Percentiles rank a stretch among this genome's conserved stretches.
phyloP scores from a whole-genome alignment of 2,888 invertebrate species.

The Leucophenga montana region DNA sequence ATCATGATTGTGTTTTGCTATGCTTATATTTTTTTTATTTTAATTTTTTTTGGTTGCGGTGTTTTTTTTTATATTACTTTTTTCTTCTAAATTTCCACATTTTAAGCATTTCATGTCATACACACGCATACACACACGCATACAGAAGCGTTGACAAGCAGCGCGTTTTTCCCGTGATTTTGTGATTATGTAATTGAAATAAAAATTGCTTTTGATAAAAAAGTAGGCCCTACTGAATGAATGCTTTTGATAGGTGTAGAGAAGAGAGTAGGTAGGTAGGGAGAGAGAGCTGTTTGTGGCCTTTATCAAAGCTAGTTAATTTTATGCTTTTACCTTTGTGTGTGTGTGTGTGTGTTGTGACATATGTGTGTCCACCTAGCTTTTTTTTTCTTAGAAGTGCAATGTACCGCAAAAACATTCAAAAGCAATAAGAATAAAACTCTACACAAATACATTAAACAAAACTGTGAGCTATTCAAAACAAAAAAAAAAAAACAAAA shows the following conservation, averaged over 20 bases:
- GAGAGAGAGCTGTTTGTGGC: neutral
- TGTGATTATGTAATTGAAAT: conserved; percentile 54
- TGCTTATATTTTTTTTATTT: conserved; percentile 12
- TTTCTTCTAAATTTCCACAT: conserved; percentile 7
- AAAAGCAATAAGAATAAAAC: conserved; percentile 6
- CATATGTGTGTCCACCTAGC: neutral
- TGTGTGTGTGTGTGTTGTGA: neutral
- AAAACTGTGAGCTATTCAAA: conserved; percentile 41
- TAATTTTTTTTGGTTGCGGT: conserved; percentile 29
- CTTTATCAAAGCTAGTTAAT: conserved; percentile 13
- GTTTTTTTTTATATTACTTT: conserved; percentile 41
- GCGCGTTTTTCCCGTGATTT: conserved; percentile 52
- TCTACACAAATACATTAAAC: conserved; percentile 22
- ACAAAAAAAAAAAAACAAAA: conserved; percentile 55
- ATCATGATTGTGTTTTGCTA: conserved; percentile 58
- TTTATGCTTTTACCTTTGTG: neutral
- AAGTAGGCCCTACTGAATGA: conserved; percentile 26
- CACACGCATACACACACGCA: conserved; percentile 33
- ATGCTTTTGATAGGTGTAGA: neutral
- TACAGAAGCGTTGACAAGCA: conserved; percentile 32
- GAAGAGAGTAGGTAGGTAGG: too few relatives aligned
- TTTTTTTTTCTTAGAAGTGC: conserved; percentile 52
- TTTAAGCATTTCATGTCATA: conserved; percentile 42
- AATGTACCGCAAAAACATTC: conserved; percentile 57
- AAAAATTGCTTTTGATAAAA: conserved; percentile 52